Conservation (phyloP, 1,140 invertebrate species). For the Harpegnathos saltator region DNA sequence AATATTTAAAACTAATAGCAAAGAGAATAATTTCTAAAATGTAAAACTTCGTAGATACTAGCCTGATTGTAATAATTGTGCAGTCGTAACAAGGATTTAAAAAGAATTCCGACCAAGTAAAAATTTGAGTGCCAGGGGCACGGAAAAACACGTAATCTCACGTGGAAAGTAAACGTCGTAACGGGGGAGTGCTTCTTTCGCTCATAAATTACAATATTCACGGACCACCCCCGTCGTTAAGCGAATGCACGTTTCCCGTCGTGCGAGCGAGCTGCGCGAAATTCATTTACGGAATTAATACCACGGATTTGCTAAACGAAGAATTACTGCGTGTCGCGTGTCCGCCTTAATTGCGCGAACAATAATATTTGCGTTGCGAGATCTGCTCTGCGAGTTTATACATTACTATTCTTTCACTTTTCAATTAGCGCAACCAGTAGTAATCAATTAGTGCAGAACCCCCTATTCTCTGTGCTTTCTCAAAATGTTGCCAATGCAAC, state of each 20-base stretch:
- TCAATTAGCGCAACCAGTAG: neutral
- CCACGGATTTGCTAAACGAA: constrained; percentile 65
- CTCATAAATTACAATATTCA: constrained; percentile 66
- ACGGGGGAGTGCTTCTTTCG: constrained; percentile 1
- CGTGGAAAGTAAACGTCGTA: constrained; percentile 25
- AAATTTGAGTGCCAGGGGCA: constrained; percentile 6
- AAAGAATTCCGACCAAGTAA: neutral
- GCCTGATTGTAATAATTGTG: neutral
- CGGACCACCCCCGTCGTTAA: constrained; percentile 18
- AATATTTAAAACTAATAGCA: no score
- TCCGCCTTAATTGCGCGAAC: constrained; percentile 58
- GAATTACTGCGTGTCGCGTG: constrained; percentile 56
- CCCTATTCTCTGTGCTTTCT: neutral
- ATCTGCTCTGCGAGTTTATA: constrained; percentile 3
- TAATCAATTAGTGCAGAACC: constrained; percentile 15
- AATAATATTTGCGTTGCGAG: constrained; percentile 18
- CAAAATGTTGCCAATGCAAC: neutral
- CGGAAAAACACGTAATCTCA: constrained; percentile 17
- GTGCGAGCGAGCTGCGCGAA: constrained; percentile 41
- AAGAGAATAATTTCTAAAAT: neutral
- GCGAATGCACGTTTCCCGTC: constrained; percentile 13
- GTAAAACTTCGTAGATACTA: neutral
- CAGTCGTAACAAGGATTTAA: neutral
- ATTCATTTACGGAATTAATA: constrained; percentile 67
- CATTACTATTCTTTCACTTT: constrained; percentile 21